A percentile compares a stretch with the other conserved stretches of the same genome.
Evolutionary conservation across 2,797 vertebrate genomes (phyloP).

Genomic region (Pseudochirops corinnae): DNA sequence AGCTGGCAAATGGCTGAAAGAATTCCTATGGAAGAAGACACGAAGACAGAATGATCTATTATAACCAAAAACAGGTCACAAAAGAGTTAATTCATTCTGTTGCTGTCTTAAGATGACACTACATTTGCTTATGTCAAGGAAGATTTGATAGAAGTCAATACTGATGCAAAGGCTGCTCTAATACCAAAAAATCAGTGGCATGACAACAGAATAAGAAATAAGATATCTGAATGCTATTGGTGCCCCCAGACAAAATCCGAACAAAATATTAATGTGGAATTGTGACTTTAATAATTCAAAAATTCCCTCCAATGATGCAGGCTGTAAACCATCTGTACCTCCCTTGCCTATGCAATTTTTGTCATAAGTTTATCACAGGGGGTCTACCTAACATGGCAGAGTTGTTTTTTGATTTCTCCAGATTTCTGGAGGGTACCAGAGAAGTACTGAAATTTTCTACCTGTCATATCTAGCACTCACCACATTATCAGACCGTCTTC

Average conservation of each 20-base stretch:
- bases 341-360: neutral
- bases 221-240: neutral
- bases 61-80: neutral
- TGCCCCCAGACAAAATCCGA: neutral
- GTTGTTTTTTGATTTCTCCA: neutral
- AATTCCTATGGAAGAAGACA: neutral
- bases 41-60: neutral
- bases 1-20: neutral
- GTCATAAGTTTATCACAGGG: neutral
- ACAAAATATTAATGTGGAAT: neutral
- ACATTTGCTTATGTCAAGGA: neutral
- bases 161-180: neutral
- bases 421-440: neutral
- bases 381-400: neutral
- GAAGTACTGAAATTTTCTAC: neutral
- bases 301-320: neutral
- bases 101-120: neutral
- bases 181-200: neutral
- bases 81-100: conserved; percentile 4
- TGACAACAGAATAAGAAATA: neutral
- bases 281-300: neutral
- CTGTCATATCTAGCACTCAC: neutral
- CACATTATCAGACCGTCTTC: neutral
- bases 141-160: neutral
- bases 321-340: neutral